Base-by-base conservation (phyloP, 1,140 invertebrate species). In the Tetragnatha versicolor region DNA sequence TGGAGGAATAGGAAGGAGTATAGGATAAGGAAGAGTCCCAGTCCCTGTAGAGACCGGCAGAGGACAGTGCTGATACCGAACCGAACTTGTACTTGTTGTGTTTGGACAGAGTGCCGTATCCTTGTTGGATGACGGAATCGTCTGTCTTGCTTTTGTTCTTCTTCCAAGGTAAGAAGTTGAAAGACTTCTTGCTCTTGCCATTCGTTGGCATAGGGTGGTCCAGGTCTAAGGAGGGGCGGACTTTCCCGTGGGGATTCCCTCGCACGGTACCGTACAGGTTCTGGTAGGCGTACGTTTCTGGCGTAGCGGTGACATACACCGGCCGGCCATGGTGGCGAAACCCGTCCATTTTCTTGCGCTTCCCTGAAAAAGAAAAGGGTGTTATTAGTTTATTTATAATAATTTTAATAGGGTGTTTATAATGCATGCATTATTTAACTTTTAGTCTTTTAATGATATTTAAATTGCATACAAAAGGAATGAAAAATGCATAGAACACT, bases 81-180 rank as follows among this genome's bases (percentile, higher is more conserved):
- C 78, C 78, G 45, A 69, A 79, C 39, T 79, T 79, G 31, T 72
- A 63, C 31, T 69, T 79, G 22, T 70, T 63, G 25, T 79, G 68
- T 55, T 47, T 53, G 12, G 58, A 63, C 10, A 69, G 58, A 29
- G 60, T 66, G 6, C 73, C 73, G 9, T 47, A 47, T 2, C 42
- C 42, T 47, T 17, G 42, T 47, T 47, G 2, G 42, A 47, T 47
- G 42, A 77, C 45, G 9, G 17, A 37, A 27, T 77, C 47, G 17
- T 65, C 60, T 20, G 45, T 42, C 39, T 77, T 77, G 37, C 39
- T 77, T 33, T 77, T 77, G 47, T 55, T 77, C 47, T 77, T 77
- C 25, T 42, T 77, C 73, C 73, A 77, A 2, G 73, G 73, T 6
- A 77, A 31, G 9, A 77, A 77, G 31, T 66, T 77, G 27, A 77